Base-by-base conservation (phyloP, 2,113 vertebrate genomes). In the Varanus komodoensis region DNA sequence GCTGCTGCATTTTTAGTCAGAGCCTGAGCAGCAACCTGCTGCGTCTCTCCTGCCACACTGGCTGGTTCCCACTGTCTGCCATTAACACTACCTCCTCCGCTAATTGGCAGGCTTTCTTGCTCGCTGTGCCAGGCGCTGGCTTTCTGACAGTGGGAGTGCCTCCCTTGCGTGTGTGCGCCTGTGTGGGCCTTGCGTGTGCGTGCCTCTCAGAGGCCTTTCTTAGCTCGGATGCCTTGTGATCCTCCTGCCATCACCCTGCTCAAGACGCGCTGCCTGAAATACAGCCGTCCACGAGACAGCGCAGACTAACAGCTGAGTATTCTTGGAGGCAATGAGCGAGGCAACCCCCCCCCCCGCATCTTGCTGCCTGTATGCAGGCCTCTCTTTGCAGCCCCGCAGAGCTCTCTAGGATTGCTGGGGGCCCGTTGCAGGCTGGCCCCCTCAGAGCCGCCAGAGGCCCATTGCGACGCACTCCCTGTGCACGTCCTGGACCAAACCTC, bases 91-190 rank as follows among this genome's bases (percentile, higher is more conserved):
- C 4, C 74, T 86, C 87, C 68, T 84, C 27, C 84, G 6, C 68
- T 90, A 82, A 87, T 86, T 87, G 78, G 67, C 77, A 82, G 44
- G n/a, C 11, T 86, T 19, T 34, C 57, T 67, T 7, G 21, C 71
- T 27, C 3, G 57, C 73, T 38, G 82, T 75, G 29, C 27, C n/a
- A 71, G 48, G 32, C 12, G 32, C 54, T 80, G 29, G 34, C 77
- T 86, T 81, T 69, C 52, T 64, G 23, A n/a, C 27, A 15, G 50
- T 48, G n/a, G 27, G 32, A 5, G 52, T 8, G 25, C 50, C 71
- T 75, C 64, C 25, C 12, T 11, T 67, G 12, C 19, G 0, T 25
- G 8, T 67, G 38, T 81, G 61, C 54, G 64, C 7, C 25, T 68
- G 34, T 0, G 4, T 79, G 57, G 32, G 61, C 5, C 15, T 50